A percentile compares a stretch with the other conserved stretches of the same genome.
These are phyloP conservation scores for Drosophila tsacasi DNA, from an alignment of 1,140 invertebrate species.

Conservation along the genomic window DNA sequence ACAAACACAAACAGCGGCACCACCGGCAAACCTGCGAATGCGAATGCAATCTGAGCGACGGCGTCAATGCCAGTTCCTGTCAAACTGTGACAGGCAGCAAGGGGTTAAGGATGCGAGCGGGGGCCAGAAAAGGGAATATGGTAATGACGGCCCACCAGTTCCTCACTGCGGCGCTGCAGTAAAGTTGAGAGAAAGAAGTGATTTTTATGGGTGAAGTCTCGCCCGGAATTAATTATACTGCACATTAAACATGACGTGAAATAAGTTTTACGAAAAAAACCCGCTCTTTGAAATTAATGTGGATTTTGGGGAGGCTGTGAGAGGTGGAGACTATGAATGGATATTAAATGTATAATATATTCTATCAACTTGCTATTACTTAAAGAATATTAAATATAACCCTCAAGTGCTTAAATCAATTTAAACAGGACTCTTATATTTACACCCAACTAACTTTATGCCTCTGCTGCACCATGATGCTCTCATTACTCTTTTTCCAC, in stretches of 20 bases:
- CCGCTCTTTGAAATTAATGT: neutral
- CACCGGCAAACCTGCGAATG: constrained; percentile 23
- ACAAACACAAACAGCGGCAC: constrained; percentile 36
- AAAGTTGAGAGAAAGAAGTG: constrained; percentile 7
- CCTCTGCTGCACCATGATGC: neutral
- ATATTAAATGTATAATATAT: neutral
- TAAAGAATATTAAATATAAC: neutral
- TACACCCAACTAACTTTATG: neutral
- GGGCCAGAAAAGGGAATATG: constrained; percentile 31
- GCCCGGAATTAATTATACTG: constrained; percentile 15
- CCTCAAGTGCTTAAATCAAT: neutral
- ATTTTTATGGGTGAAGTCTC: constrained; percentile 30
- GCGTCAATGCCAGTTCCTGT: constrained; percentile 56
- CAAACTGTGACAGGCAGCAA: constrained; percentile 57
- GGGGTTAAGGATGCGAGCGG: constrained; percentile 29
- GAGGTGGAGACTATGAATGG: neutral
- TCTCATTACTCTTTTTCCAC: neutral
- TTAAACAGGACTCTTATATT: neutral
- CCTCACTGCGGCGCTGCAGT: neutral
- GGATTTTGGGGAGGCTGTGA: neutral
- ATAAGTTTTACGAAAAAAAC: neutral
- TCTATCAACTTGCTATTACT: neutral
- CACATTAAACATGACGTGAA: constrained; percentile 12
- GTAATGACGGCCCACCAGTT: constrained; percentile 26
- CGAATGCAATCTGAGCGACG: constrained; percentile 52